Conservation (phyloP, 2,797 vertebrate species). For the Girardinus metallicus region DNA sequence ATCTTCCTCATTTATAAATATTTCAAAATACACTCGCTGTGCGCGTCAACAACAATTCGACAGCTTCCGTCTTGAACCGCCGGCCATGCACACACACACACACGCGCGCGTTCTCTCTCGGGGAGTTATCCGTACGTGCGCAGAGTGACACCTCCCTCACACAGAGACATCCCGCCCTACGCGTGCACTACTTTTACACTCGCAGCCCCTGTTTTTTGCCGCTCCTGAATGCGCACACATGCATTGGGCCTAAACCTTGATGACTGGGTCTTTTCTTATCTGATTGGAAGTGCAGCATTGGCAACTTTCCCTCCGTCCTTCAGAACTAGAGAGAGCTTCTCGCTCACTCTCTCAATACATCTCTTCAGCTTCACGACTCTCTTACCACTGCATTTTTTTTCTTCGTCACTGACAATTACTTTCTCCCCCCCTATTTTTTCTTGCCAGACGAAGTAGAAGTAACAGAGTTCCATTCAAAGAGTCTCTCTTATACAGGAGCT, state of each 20-base stretch:
- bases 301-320: conserved; percentile 71
- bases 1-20: conserved; percentile 62
- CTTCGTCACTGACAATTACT: conserved; percentile 15
- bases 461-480: conserved; percentile 29
- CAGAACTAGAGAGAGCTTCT: conserved; percentile 57
- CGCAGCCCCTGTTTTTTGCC: conserved; percentile 2
- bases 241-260: conserved; percentile 65
- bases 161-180: neutral
- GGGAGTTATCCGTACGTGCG: conserved; percentile 6
- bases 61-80: conserved; percentile 37
- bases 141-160: conserved; percentile 40
- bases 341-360: conserved; percentile 24
- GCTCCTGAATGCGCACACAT: conserved; percentile 6
- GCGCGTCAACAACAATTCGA: conserved; percentile 54
- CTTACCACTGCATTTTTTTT: conserved; percentile 26
- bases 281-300: conserved; percentile 74
- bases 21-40: conserved; percentile 55
- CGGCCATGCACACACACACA: neutral
- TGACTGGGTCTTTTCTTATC: conserved; percentile 74
- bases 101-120: neutral
- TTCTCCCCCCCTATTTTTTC: conserved; percentile 1
- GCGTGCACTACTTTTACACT: neutral
- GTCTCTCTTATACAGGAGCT: conserved; percentile 29
- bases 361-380: conserved; percentile 36
- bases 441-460: conserved; percentile 28